Evolutionary conservation across 23 tunicate genomes (phyloP), one percentile per base, ranked within the genome.

Genomic region (Trididemnum miniatum): DNA sequence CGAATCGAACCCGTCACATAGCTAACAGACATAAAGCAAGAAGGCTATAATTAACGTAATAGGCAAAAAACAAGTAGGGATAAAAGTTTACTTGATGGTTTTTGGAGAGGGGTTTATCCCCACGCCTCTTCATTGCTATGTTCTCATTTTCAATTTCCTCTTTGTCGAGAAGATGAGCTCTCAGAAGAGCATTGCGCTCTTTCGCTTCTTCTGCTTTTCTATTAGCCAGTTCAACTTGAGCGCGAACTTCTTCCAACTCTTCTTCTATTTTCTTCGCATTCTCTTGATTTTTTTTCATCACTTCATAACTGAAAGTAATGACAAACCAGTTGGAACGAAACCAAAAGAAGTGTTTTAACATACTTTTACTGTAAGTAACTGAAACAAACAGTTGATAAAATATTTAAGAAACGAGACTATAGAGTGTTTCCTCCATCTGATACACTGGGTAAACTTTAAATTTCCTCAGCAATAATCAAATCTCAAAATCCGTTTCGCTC

Each of bases 141-240:
- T 86, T 78, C 54, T 78, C 72, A 28, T 77, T 65, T n/a, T 79
- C 84, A 2, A 50, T 80, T 26, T 67, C 72, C 35, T 86, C 80
- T 59, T 71, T 78, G 83, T 88, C 93, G 5, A 77, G 63, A 27
- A 88, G 83, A 76, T 88, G 93, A 29, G 93, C 93, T 67, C 71
- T 59, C 18, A 88, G 83, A 5, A 88, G 51, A 33, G 93, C 83
- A 66, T 77, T 88, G 30, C 72, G 59, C 29, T 88, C 93, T 51
- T 59, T 40, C 5, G 83, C 93, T 65, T 88, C 93, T 76, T 88
- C 93, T 20, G 87, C 87, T 54, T 88, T 88, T 34, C 87, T 76
- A 65, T 80, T 82, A 62, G 93, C 87, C 31, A 54, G 32, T 44
- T 83, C 87, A 2, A 86, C 65, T 76, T 82, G 79, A 18, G 59